phyloP scores from a whole-genome alignment of 2,113 vertebrate genomes.

The Datnioides undecimradiatus region DNA sequence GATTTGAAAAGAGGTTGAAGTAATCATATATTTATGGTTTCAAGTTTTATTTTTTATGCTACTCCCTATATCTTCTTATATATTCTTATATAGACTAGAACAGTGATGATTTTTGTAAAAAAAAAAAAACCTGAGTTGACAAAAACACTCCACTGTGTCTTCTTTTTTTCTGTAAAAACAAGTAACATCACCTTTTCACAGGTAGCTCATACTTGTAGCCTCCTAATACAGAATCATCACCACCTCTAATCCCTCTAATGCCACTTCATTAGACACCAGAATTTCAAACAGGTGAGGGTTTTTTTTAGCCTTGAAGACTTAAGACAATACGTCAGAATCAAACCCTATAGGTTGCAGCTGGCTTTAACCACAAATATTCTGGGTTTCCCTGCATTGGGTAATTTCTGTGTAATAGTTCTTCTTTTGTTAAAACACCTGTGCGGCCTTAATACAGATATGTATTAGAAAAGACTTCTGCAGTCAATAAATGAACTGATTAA shows the following conservation, averaged over 20 bases:
- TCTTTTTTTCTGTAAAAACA: background rate
- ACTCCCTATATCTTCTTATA: too few relatives aligned
- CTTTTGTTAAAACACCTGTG: constrained; percentile 28
- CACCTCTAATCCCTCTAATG: background rate
- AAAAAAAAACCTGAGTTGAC: background rate
- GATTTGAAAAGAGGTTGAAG: too few relatives aligned
- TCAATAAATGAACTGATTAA: background rate
- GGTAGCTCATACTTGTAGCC: background rate
- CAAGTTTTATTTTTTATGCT: too few relatives aligned
- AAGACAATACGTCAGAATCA: constrained; percentile 18
- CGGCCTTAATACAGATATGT: background rate
- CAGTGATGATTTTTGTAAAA: background rate
- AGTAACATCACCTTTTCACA: background rate
- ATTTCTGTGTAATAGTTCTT: constrained; percentile 37
- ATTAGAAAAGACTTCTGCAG: background rate
- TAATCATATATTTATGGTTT: too few relatives aligned
- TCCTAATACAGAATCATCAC: background rate
- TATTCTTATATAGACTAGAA: too few relatives aligned
- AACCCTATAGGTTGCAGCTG: constrained; percentile 18
- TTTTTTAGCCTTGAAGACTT: background rate
- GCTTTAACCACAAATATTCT: constrained; percentile 20
- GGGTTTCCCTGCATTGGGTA: constrained; percentile 36
- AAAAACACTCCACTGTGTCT: background rate
- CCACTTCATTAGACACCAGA: background rate
- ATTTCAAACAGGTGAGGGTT: background rate